phyloP scores from a whole-genome alignment of 2,113 vertebrate genomes.

The Dromaius novaehollandiae region DNA sequence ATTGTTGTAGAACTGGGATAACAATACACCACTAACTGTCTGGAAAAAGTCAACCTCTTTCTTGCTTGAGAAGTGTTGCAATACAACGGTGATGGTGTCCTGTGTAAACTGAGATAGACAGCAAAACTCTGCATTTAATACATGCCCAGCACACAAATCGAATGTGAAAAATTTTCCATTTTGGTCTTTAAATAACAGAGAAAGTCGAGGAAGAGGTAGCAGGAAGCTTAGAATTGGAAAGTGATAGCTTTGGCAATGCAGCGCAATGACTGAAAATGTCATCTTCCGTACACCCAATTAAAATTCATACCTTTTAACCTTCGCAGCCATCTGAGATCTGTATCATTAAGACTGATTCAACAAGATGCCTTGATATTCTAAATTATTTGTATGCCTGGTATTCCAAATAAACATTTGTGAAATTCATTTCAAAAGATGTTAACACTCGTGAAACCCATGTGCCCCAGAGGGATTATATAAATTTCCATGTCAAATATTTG shows the following conservation, averaged over 20 bases:
- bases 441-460: slow-evolving; percentile 82
- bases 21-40: neutral
- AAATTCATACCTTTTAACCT: slow-evolving; percentile 80
- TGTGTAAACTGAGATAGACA: slow-evolving; percentile 50
- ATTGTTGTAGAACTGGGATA: neutral
- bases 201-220: slow-evolving; percentile 4
- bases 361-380: slow-evolving; percentile 79
- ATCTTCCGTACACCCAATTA: slow-evolving; percentile 65
- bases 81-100: neutral
- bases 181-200: slow-evolving; percentile 51
- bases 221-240: slow-evolving; percentile 43
- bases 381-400: slow-evolving; percentile 82
- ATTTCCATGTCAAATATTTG: slow-evolving; percentile 90
- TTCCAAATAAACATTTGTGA: slow-evolving; percentile 86
- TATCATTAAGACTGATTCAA: slow-evolving; percentile 77
- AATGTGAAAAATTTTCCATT: slow-evolving; percentile 63
- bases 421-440: slow-evolving; percentile 87
- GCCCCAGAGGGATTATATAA: slow-evolving; percentile 87
- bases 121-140: slow-evolving; percentile 43
- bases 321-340: slow-evolving; percentile 66
- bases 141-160: slow-evolving; percentile 56
- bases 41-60: slow-evolving; percentile 47
- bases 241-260: slow-evolving; percentile 34
- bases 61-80: slow-evolving; percentile 49
- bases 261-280: slow-evolving; percentile 52